Base-by-base conservation (phyloP, 1,140 invertebrate species). In the Pseudomyrmex gracilis region DNA sequence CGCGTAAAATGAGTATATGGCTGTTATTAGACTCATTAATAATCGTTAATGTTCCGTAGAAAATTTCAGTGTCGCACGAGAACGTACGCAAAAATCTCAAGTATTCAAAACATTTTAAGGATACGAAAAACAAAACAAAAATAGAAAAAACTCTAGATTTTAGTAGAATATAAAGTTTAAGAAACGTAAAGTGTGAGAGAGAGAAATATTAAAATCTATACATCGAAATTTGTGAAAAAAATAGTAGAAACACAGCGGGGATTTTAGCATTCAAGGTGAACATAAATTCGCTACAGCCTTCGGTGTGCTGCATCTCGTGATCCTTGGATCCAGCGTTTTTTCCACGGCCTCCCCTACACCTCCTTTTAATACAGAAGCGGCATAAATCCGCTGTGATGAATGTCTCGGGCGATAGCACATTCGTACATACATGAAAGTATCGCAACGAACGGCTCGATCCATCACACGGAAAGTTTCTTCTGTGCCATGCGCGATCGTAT, bases 341-440 rank as follows among this genome's bases (percentile, higher is more conserved):
- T 68, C 63, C 74, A n/a, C 47, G 34, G 22, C 13, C 53, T 66
- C 60, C 34, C 34, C 47, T 22, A 76, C 73, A 60, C 73, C 15
- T 53, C 43, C 34, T 68, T 80, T 80, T 80, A 71, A 80, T 58
- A 80, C 53, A 58, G 53, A 60, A 80, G 17, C 20, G 45, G 53
- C 76, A 71, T 80, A 80, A 80, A 80, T 80, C 58, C 76, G 20
- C 53, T 80, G 45, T 80, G 66, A 80, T 80, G 71, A 58, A 80
- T 68, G 66, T 49, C 22, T 66, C 3, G 66, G 22, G 17, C 66
- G 76, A 55, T 80, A 58, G 76, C 76, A 47, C 34, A 34, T 34
- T 34, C 34, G 34, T 22, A 57, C 76, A 53, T 80, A 58, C 76
- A 70, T 70, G 76, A 80, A 80, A 80, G 58, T 80, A 80, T 80